Evolutionary conservation across 2,797 vertebrate species (phyloP), one percentile per base, ranked within the genome.

Genomic region (Botia almorhae): DNA sequence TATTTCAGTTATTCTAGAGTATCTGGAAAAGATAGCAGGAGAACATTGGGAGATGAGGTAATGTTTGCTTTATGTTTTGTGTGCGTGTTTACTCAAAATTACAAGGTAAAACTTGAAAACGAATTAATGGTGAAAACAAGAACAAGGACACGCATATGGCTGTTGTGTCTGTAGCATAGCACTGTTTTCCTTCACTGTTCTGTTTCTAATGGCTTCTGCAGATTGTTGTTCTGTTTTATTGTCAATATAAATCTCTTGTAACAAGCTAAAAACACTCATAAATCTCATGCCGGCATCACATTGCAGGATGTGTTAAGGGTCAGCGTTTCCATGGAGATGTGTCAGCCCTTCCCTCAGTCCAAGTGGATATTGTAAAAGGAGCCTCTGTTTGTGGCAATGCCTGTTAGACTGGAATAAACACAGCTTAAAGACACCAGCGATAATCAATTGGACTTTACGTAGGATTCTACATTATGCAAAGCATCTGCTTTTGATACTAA

Each of bases 191-290:
- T 88, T 81, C 87, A 85, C 51, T 84, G 71, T 82, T 83, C 87
- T 86, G 74, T 86, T 88, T 85, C 90, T 93, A 94, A 95, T 94
- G 92, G 90, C 89, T 95, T 91, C 90, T 92, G 87, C 94, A 94
- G 94, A 94, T 91, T 94, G 92, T 93, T 94, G 91, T 92, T 91
- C 89, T 93, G 90, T 94, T 94, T 94, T 93, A 94, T 94, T 92
- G 92, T 93, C 89, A 90, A 90, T 91, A 94, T 94, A 95, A 95
- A 94, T 95, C 94, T 94, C 92, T 92, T 92, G 93, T 94, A 94
- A 95, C 94, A 94, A 95, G 94, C 93, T 90, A 91, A 94, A 94
- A 93, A 94, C 92, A 93, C 88, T 83, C 91, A 85, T 94, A 94
- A 94, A 94, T 94, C 93, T 91, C 80, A 43, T 60, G 36, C 72